Evolutionary conservation across 2,888 invertebrate genomes (phyloP), one percentile per base, ranked within the genome.

Genomic region (Drosophila austrosaltans): DNA sequence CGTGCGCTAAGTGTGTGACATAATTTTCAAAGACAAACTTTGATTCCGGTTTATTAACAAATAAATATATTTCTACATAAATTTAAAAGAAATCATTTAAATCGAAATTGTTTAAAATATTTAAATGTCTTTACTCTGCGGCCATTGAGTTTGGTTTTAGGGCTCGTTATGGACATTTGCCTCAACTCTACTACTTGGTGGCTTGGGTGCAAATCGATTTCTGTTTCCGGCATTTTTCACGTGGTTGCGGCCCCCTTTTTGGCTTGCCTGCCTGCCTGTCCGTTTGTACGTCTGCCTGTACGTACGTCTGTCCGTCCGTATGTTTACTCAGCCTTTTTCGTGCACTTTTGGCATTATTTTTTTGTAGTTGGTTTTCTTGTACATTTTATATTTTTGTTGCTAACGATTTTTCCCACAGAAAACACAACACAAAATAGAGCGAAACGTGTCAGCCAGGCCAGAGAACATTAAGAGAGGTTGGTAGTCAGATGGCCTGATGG

Each of bases 201-300:
- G 44, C 30, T 48, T 60, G 16, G 76, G 71, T 82, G 80, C 83
- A 89, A 86, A 91, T 91, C 91, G 90, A 91, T 91, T 91, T 88
- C 91, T 91, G 90, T 90, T 90, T 91, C 91, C 91, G 91, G 91
- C 90, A 85, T 91, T 91, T 89, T 90, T 91, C 90, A 91, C 91
- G 91, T 91, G 90, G 81, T 90, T 83, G 77, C 79, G 77, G 77
- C 68, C 65, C 76, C 72, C 61, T 63, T 59, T 53, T 20, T 60
- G 44, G 40, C 32, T 57, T 60, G 53, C 58, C 61, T 58, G 59
- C 54, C 64, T 61, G 65, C 53, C 16, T 28, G 7, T 40, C 48
- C 48, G 32, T 44, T 53, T 36, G 60, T 68, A 59, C 64, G 36
- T 53, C 57, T 60, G 71, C 63, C 36, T 54, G 59, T 53, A 59